These are phyloP conservation scores for Zeugodacus cucurbitae DNA, from an alignment of 1,140 invertebrate species.

Conservation along the genomic window DNA sequence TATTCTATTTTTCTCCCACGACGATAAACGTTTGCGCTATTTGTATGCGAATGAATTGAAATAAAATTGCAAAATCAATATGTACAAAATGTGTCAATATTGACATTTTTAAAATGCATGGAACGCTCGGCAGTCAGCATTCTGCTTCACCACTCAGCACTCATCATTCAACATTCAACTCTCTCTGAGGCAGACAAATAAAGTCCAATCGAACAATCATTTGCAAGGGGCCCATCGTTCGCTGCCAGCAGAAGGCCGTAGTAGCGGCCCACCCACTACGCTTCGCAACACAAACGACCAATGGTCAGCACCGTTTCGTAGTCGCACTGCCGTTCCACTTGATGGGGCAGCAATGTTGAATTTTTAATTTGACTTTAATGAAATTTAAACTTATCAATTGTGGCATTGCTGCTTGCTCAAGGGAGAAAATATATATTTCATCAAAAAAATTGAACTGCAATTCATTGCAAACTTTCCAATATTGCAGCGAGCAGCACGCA, in stretches of 20 bases:
- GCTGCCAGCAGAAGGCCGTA: neutral
- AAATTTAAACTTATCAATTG: slow-evolving; percentile 64
- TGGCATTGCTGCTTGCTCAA: neutral
- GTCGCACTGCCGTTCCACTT: neutral
- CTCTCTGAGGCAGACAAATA: neutral
- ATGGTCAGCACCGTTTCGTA: neutral
- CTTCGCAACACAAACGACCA: neutral
- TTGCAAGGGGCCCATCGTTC: neutral
- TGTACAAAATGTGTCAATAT: slow-evolving; percentile 41
- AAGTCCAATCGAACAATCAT: slow-evolving; percentile 37
- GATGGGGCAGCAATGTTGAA: slow-evolving; percentile 46
- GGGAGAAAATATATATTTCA: neutral
- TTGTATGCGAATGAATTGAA: slow-evolving; percentile 32
- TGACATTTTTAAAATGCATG: slow-evolving; percentile 35
- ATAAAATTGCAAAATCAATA: slow-evolving; percentile 39
- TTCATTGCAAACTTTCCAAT: neutral
- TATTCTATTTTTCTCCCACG: slow-evolving; percentile 1
- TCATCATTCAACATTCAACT: slow-evolving; percentile 19
- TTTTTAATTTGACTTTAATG: slow-evolving; percentile 65
- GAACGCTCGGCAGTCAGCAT: neutral
- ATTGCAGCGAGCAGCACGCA: neutral
- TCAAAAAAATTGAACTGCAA: neutral
- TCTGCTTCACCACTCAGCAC: neutral
- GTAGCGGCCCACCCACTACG: neutral
- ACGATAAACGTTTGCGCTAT: neutral